Evolutionary conservation across 2,888 invertebrate species (phyloP).

Genomic region (Diplolepis rosae): DNA sequence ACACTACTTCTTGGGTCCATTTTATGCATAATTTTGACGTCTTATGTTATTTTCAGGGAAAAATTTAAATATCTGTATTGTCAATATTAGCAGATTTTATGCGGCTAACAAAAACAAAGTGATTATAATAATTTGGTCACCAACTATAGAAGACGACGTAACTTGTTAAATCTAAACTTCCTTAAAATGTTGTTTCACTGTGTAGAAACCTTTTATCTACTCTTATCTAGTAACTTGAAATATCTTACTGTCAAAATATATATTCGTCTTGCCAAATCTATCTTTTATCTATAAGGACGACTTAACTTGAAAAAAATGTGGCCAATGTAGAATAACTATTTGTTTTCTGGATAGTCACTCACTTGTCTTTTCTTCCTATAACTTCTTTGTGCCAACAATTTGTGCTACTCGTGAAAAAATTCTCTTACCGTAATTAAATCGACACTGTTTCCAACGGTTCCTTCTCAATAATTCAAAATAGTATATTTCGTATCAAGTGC

Average conservation of each 20-base stretch:
- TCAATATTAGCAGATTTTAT: too few relatives aligned
- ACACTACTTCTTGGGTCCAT: too few relatives aligned
- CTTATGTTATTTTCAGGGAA: too few relatives aligned
- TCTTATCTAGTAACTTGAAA: conserved; percentile 11
- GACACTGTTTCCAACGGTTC: too few relatives aligned
- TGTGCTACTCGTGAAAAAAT: conserved; percentile 17
- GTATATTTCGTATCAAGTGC: too few relatives aligned
- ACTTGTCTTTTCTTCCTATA: conserved; percentile 33
- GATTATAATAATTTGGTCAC: too few relatives aligned
- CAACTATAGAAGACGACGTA: too few relatives aligned
- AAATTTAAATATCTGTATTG: too few relatives aligned
- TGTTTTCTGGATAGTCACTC: conserved; percentile 31
- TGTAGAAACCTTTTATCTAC: conserved; percentile 19
- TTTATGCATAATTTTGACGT: too few relatives aligned
- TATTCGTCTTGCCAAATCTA: conserved; percentile 23
- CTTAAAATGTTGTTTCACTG: conserved; percentile 18
- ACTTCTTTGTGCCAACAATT: conserved; percentile 36
- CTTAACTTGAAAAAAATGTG: neutral
- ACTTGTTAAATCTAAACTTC: conserved; percentile 10
- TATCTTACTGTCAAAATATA: conserved; percentile 27
- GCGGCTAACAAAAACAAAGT: too few relatives aligned
- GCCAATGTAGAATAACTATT: conserved; percentile 24
- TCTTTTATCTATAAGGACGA: conserved; percentile 12
- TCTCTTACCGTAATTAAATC: conserved; percentile 29
- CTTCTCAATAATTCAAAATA: too few relatives aligned